These are phyloP conservation scores for Mimas tiliae DNA, from an alignment of 2,888 invertebrate genomes.

Conservation along the genomic window DNA sequence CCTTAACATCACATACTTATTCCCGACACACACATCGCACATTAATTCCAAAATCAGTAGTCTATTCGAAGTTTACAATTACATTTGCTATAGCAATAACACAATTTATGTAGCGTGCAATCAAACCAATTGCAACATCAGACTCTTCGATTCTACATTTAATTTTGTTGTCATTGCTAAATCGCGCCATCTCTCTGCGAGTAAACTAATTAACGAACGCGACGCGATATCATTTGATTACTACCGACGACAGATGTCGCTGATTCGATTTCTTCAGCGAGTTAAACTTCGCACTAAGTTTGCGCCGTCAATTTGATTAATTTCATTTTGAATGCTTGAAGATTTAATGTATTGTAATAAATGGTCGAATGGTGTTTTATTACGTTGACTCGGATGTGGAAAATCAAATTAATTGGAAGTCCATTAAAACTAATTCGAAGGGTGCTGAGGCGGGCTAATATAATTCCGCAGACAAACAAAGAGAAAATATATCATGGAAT, in stretches of 20 bases:
- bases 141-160: slow-evolving; percentile 24
- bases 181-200: slow-evolving; percentile 50
- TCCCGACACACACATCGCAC: background rate
- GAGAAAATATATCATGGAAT: background rate
- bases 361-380: slow-evolving; percentile 58
- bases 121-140: background rate
- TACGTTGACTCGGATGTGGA: slow-evolving; percentile 40
- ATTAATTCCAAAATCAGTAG: background rate
- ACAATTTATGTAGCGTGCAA: slow-evolving; percentile 2
- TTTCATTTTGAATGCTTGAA: slow-evolving; percentile 70
- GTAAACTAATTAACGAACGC: slow-evolving; percentile 72
- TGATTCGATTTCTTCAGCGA: slow-evolving; percentile 66
- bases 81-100: background rate
- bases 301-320: slow-evolving; percentile 61
- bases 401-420: slow-evolving; percentile 31
- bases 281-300: slow-evolving; percentile 60
- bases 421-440: slow-evolving; percentile 21
- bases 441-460: slow-evolving; percentile 13
- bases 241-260: slow-evolving; percentile 67
- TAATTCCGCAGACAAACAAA: slow-evolving; percentile 7
- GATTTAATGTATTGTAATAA: slow-evolving; percentile 71
- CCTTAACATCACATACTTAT: no score
- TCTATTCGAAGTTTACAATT: background rate
- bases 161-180: slow-evolving; percentile 20
- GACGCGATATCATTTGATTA: slow-evolving; percentile 80